Percentiles rank a stretch among this genome's conserved stretches.
phyloP scores from a whole-genome alignment of 2,113 vertebrate genomes.

The Podarcis muralis region DNA sequence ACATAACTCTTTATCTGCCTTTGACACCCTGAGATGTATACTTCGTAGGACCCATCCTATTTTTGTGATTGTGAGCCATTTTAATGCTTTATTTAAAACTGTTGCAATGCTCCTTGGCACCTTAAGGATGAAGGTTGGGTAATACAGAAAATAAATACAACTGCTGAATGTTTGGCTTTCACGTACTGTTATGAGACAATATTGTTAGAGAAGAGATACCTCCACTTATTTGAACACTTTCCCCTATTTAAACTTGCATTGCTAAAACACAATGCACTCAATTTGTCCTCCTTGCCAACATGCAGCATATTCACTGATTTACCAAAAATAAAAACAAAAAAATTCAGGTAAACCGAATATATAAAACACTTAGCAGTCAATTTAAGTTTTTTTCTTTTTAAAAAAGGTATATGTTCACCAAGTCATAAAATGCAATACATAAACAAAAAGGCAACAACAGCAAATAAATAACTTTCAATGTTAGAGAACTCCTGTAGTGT shows the following conservation, averaged over 20 bases:
- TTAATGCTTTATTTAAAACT: too few species aligned
- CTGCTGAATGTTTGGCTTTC: neutral
- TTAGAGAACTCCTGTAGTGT: neutral
- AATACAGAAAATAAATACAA: too few species aligned
- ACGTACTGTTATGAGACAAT: neutral
- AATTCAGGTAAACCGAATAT: slow-evolving; percentile 20
- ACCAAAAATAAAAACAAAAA: slow-evolving; percentile 3
- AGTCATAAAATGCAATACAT: slow-evolving; percentile 47
- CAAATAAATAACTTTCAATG: slow-evolving; percentile 20
- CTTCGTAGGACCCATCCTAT: too few species aligned
- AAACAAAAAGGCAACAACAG: slow-evolving; percentile 33
- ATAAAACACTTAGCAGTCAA: slow-evolving; percentile 37
- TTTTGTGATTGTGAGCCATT: too few species aligned
- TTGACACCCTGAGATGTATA: too few species aligned
- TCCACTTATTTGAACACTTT: neutral
- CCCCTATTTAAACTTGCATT: slow-evolving; percentile 1
- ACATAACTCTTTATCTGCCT: too few species aligned
- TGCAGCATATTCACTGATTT: neutral
- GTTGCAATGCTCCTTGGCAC: too few species aligned
- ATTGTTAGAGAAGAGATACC: neutral
- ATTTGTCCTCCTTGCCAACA: neutral
- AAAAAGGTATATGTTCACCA: slow-evolving; percentile 18
- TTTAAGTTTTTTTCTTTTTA: neutral
- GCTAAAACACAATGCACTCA: slow-evolving; percentile 5
- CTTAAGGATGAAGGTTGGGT: too few species aligned